Evolutionary conservation across 2,113 vertebrate genomes (phyloP).

Genomic region (Procavia capensis): DNA sequence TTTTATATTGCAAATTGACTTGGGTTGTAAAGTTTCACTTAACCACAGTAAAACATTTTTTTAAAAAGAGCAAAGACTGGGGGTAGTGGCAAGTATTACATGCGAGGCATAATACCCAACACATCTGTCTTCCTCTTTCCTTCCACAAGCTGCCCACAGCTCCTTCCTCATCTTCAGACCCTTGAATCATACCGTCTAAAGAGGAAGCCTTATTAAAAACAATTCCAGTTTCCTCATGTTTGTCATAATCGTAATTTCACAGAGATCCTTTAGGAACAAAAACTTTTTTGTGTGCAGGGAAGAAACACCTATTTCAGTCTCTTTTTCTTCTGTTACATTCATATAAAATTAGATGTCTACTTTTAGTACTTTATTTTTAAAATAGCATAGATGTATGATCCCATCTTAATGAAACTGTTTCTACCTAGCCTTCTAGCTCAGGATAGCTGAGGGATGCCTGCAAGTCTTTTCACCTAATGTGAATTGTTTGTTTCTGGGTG

Average conservation of each 20-base stretch:
- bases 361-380: background rate
- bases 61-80: background rate
- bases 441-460: background rate
- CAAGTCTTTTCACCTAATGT: background rate
- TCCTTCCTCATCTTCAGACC: background rate
- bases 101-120: background rate
- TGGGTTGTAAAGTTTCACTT: too few relatives aligned
- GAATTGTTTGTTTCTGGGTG: background rate
- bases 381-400: background rate
- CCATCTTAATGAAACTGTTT: constrained; percentile 43
- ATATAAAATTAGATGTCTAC: background rate
- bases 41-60: too few relatives aligned
- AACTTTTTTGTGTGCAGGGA: background rate
- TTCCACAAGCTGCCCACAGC: background rate
- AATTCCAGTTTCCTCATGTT: background rate
- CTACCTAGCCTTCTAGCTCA: background rate
- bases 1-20: too few relatives aligned
- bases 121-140: background rate
- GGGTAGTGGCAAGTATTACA: background rate
- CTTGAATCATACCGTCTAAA: background rate
- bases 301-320: background rate
- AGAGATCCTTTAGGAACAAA: constrained; percentile 20
- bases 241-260: constrained; percentile 16
- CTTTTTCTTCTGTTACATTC: constrained; percentile 13
- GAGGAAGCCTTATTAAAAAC: background rate